Base-by-base conservation (phyloP, 1,140 invertebrate genomes). In the Heterodera carotae region DNA sequence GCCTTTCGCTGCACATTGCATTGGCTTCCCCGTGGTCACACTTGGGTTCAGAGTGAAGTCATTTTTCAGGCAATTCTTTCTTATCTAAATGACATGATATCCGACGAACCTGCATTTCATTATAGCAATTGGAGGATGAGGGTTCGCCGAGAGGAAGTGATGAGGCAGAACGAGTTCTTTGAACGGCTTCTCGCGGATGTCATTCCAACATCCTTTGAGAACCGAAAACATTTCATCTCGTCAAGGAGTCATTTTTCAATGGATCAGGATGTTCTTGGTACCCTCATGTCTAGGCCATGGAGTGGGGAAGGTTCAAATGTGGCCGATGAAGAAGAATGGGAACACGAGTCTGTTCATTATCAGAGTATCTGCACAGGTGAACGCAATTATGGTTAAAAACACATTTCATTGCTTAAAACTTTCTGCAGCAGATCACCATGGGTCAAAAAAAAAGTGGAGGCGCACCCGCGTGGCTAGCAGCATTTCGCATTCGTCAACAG, bases 1-100 rank as follows among this genome's bases (percentile, higher is more conserved):
- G 88, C 96, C 96, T 76, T 96, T 99, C 90, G 96, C 96, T 81
- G 96, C 96, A 81, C 96, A 99, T 90, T 98, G 93, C 89, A 94
- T 97, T 90, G 95, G 96, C 76, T 98, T 97, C 92, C 96, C 96
- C 82, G 94, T 97, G 82, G 94, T 98, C 64, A 97, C 95, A 79
- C 91, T 98, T 85, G 95, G 95, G 81, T 97, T 97, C 90, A 94
- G 81, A 43, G 82, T 82, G 36, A 82, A 82, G 67, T 84, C 82
- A 18, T 82, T 84, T 53, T 82, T 82, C 68, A 76, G 68, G 81
- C 79, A 56, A 56, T 56, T 53, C 31, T 76, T 77, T 72, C 18
- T 29, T 0, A 36, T 12, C 29, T n/a, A 15, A 39, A 70, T 71
- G 29, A 31, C 10, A 39, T 8, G n/a, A n/a, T n/a, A n/a, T n/a